phyloP scores from a whole-genome alignment of 2,113 vertebrate genomes.

The Colossoma macropomum region DNA sequence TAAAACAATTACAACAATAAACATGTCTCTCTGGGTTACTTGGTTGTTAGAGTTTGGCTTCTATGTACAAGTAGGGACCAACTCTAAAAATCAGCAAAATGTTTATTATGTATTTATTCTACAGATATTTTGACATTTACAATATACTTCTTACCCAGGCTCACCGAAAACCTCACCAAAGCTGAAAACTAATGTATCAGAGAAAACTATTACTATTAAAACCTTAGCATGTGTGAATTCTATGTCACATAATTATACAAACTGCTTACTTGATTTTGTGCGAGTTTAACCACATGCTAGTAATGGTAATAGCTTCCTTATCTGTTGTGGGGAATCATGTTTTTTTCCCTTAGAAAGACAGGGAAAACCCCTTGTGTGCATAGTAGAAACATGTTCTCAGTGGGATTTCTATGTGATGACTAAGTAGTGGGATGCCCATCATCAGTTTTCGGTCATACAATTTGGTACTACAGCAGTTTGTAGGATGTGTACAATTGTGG shows the following conservation, averaged over 20 bases:
- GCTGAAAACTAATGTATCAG: too few species aligned
- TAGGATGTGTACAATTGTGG: not conserved
- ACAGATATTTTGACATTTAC: too few species aligned
- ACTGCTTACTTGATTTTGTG: conserved; percentile 13
- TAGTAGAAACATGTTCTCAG: conserved; percentile 7
- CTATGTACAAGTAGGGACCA: too few species aligned
- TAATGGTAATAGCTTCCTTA: conserved; percentile 15
- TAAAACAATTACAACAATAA: too few species aligned
- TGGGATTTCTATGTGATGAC: conserved; percentile 34
- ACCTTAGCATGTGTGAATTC: not conserved
- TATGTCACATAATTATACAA: not conserved
- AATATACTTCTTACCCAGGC: not conserved
- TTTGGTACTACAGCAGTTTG: not conserved
- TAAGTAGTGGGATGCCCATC: conserved; percentile 32
- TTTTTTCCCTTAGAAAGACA: conserved; percentile 27
- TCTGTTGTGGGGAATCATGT: conserved; percentile 15
- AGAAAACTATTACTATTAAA: too few species aligned
- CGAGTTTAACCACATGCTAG: not conserved
- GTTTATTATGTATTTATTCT: too few species aligned
- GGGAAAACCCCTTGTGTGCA: conserved; percentile 25
- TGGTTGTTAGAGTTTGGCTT: too few species aligned
- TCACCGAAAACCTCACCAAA: not conserved
- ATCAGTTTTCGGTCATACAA: not conserved
- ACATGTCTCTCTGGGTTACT: too few species aligned
- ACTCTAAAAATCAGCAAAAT: too few species aligned